These are phyloP conservation scores for Craniophora ligustri DNA, from an alignment of 2,888 invertebrate species.

Conservation along the genomic window DNA sequence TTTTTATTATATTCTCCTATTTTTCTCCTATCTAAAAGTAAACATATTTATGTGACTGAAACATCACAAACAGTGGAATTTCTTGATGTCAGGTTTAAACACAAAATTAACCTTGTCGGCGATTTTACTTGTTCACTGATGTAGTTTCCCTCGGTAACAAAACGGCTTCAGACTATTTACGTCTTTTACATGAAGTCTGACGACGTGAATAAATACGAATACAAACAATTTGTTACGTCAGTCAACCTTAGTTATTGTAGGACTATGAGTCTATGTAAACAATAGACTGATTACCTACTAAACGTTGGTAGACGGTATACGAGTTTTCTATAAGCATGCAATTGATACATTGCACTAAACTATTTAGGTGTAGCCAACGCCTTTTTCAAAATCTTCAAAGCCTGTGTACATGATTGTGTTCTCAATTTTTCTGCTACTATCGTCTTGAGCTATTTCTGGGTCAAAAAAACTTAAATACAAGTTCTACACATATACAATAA, in stretches of 20 bases:
- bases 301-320: neutral
- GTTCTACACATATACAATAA: too few species aligned
- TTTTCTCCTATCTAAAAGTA: too few species aligned
- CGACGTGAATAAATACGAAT: neutral
- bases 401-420: too few species aligned
- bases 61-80: too few species aligned
- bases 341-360: too few species aligned
- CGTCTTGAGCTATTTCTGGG: too few species aligned
- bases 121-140: neutral
- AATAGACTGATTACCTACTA: neutral
- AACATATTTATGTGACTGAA: neutral
- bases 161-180: neutral
- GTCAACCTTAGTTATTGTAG: neutral
- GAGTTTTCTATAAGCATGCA: too few species aligned
- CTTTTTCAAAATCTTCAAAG: too few species aligned
- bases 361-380: too few species aligned
- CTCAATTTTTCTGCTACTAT: too few species aligned
- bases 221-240: constrained; percentile 1
- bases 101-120: neutral
- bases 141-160: neutral
- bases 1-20: too few species aligned
- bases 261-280: neutral
- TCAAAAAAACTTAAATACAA: too few species aligned
- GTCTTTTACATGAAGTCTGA: neutral
- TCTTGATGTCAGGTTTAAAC: neutral